Evolutionary conservation across 1,140 invertebrate genomes (phyloP), one percentile per base, ranked within the genome.

Genomic region (Panonychus citri): DNA sequence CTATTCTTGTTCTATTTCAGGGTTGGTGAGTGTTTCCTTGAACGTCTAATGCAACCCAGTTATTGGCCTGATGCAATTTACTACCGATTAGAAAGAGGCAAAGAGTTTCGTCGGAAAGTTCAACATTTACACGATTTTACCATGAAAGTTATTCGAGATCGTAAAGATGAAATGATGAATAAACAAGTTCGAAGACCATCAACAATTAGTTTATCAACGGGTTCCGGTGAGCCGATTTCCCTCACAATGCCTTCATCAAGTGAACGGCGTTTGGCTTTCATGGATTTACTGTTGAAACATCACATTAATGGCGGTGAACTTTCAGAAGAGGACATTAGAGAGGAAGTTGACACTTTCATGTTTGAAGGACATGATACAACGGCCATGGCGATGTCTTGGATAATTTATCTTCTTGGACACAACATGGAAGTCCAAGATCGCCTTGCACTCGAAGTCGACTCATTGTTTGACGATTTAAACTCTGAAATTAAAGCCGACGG

Each of bases 41-140:
- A 60, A n/a, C 57, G 64, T 30, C 53, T 65, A 28, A 61, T 61
- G 42, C 62, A 62, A 46, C 64, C 64, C 4, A 58, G 58, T 54
- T 59, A 63, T n/a, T 65, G 64, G 64, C 48, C 59, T 0, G 63
- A 65, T 52, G 54, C 53, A 27, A 57, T 64, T 1, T 65, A 61
- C 46, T 59, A 59, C 21, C 43, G 28, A 15, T 59, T 59, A 0
- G 54, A 56, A n/a, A 30, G 30, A 7, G 64, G 64, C 1, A 56
- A 53, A 46, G 37, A 48, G 37, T 65, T 64, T 43, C 49, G 48
- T 17, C 42, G 76, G 54, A 75, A 82, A 53, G 70, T 93, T 7
- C 75, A 80, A 48, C 77, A 83, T 61, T 82, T 95, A 56, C 86
- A 94, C 64, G 78, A 78, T 10, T 77, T 94, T 52, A 91, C 87